Evolutionary conservation across 2,888 invertebrate genomes (phyloP).

Genomic region (Malacosoma neustria): DNA sequence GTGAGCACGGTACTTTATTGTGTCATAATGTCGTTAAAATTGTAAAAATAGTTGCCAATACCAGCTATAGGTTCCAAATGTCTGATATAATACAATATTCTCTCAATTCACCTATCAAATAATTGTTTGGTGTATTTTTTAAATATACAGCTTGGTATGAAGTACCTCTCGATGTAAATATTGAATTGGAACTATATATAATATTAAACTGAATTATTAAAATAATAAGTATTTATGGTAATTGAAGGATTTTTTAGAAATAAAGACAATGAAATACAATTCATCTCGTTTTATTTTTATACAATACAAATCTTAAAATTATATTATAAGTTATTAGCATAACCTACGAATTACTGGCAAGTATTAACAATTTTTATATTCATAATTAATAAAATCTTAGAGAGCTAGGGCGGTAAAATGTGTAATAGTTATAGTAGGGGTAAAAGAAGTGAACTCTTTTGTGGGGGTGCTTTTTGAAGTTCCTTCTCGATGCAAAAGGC

Average conservation of each 20-base stretch:
- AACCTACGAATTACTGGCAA: slow-evolving; percentile 16
- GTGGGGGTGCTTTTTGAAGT: slow-evolving; percentile 38
- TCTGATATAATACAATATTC: too few relatives aligned
- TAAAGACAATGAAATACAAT: slow-evolving; percentile 37
- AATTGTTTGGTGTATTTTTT: too few relatives aligned
- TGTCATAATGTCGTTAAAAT: too few relatives aligned
- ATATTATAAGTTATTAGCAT: slow-evolving; percentile 13
- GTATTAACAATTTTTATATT: slow-evolving; percentile 16
- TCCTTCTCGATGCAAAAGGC: slow-evolving; percentile 36
- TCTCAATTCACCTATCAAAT: too few relatives aligned
- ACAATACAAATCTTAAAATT: slow-evolving; percentile 2
- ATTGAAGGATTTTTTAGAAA: slow-evolving; percentile 37
- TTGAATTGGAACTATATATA: slow-evolving; percentile 22
- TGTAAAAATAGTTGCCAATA: too few relatives aligned
- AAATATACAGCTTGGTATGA: too few relatives aligned
- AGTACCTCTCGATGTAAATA: slow-evolving; percentile 29
- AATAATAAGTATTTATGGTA: slow-evolving; percentile 41
- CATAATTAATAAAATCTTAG: slow-evolving; percentile 43
- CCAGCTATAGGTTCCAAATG: too few relatives aligned
- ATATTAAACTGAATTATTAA: slow-evolving; percentile 28
- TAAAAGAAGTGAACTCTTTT: slow-evolving; percentile 34
- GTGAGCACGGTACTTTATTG: too few relatives aligned
- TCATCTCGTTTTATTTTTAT: slow-evolving; percentile 8
- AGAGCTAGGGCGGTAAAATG: slow-evolving; percentile 43
- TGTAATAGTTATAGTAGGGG: slow-evolving; percentile 38